phyloP scores from a whole-genome alignment of 2,797 vertebrate species.

The Iguana delicatissima region DNA sequence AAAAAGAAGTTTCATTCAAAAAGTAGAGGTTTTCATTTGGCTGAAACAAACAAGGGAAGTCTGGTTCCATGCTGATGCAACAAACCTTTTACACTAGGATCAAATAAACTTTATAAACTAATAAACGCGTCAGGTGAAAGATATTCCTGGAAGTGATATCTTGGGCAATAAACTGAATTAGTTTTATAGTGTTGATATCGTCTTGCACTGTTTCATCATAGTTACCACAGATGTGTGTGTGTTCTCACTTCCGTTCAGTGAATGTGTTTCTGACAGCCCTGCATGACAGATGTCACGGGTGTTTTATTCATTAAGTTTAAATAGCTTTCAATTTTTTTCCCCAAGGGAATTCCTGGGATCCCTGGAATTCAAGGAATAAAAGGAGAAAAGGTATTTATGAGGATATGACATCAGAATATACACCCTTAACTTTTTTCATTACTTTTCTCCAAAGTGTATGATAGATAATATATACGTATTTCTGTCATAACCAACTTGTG shows the following conservation, averaged over 20 bases:
- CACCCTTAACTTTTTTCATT: background rate
- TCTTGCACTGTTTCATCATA: too few relatives aligned
- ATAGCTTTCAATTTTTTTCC: slow-evolving; percentile 50
- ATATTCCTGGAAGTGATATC: background rate
- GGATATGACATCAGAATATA: background rate
- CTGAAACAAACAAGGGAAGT: slow-evolving; percentile 1
- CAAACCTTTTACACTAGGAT: background rate
- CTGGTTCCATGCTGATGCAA: background rate
- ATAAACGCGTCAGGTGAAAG: background rate
- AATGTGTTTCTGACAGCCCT: background rate
- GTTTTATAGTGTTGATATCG: background rate
- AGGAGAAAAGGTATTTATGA: slow-evolving; percentile 87
- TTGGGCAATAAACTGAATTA: background rate
- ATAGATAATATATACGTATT: background rate
- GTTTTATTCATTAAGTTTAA: slow-evolving; percentile 18
- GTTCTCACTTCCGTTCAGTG: background rate
- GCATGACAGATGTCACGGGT: background rate
- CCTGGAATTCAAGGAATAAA: slow-evolving; percentile 87
- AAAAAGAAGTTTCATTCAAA: background rate
- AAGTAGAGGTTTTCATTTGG: background rate
- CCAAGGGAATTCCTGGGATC: slow-evolving; percentile 91
- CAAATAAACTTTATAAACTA: background rate
- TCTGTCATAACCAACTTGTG: background rate
- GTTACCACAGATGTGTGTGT: background rate
- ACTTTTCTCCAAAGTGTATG: background rate